Conservation (phyloP, 1,140 invertebrate genomes). For the Formica selysi region DNA sequence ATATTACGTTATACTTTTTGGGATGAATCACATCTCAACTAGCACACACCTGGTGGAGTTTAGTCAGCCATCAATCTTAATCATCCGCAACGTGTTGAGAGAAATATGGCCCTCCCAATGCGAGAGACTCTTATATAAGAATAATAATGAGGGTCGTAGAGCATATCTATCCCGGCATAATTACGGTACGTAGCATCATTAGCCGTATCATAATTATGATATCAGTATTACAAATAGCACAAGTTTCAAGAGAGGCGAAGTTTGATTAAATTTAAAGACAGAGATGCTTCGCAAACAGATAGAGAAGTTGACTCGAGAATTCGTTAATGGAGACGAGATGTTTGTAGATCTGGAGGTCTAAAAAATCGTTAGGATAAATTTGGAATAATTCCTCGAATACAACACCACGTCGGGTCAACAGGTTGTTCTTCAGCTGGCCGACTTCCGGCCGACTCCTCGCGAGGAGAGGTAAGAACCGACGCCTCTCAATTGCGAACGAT, state of each 20-base stretch:
- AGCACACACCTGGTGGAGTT: conserved; percentile 54
- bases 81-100: conserved; percentile 60
- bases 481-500: conserved; percentile 75
- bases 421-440: conserved; percentile 69
- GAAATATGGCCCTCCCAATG: conserved; percentile 64
- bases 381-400: not conserved
- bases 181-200: conserved; percentile 36
- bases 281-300: not conserved
- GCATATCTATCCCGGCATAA: conserved; percentile 52
- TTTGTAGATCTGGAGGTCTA: not conserved
- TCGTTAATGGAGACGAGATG: not conserved
- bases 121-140: conserved; percentile 60
- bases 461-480: conserved; percentile 60
- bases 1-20: conserved; percentile 61
- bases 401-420: conserved; percentile 61
- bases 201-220: conserved; percentile 52
- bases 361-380: conserved; percentile 12
- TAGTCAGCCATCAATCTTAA: conserved; percentile 64
- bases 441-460: conserved; percentile 65
- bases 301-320: not conserved
- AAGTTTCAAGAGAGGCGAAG: not conserved
- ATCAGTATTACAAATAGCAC: conserved; percentile 52
- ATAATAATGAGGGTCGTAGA: conserved; percentile 62
- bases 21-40: conserved; percentile 53
- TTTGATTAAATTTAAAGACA: conserved; percentile 25